These are phyloP conservation scores for Bos taurus DNA, from an alignment of 2,113 vertebrate species.

Conservation along the genomic window DNA sequence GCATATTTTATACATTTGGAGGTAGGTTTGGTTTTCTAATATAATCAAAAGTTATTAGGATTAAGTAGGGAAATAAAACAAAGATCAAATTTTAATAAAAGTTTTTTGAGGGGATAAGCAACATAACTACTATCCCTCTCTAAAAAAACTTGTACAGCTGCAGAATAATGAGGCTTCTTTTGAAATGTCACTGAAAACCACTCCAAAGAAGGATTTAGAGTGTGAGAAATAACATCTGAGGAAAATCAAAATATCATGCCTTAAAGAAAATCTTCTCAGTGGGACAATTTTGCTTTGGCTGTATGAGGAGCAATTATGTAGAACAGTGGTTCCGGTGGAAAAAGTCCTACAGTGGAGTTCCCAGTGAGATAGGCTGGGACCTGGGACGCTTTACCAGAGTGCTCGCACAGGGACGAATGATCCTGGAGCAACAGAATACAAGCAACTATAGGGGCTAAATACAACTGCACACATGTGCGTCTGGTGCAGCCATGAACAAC, in stretches of 20 bases:
- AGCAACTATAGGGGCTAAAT: neutral
- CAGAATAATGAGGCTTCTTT: neutral
- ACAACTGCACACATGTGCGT: neutral
- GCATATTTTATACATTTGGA: neutral
- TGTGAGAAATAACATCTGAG: neutral
- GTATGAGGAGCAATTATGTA: neutral
- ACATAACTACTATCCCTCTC: neutral
- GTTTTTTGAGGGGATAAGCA: neutral
- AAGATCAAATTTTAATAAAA: neutral
- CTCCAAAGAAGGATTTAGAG: neutral
- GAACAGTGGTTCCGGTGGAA: neutral
- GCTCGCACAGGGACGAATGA: accelerated
- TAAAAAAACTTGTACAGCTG: neutral
- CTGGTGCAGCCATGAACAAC: too few species aligned
- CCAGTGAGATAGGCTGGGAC: neutral
- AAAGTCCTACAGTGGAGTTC: neutral
- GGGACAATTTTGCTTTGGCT: neutral
- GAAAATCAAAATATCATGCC: neutral
- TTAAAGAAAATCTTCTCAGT: neutral
- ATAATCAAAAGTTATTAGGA: neutral
- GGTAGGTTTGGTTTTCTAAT: neutral
- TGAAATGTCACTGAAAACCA: neutral
- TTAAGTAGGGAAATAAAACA: neutral
- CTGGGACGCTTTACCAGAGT: neutral
- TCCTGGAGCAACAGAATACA: neutral